These are phyloP conservation scores for Propithecus perrieri DNA, from an alignment of 2,797 vertebrate genomes.

Conservation along the genomic window DNA sequence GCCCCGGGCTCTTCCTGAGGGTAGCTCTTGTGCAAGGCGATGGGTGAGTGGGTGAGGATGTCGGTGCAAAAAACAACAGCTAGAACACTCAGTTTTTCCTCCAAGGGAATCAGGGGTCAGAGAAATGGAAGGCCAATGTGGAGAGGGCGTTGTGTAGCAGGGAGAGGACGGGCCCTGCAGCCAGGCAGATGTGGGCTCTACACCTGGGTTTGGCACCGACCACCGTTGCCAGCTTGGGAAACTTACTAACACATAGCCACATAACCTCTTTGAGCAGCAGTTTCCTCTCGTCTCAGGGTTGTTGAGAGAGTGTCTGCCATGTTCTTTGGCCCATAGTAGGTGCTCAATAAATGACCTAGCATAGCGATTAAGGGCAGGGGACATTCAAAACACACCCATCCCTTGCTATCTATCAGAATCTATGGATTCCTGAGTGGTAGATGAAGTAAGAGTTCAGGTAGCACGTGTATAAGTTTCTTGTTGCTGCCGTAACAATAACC, in stretches of 20 bases:
- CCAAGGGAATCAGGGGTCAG: neutral
- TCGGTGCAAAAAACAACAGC: neutral
- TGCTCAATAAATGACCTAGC: neutral
- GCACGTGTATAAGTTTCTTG: neutral
- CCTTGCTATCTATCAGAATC: neutral
- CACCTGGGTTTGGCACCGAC: neutral
- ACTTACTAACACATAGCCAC: neutral
- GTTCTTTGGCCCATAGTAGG: neutral
- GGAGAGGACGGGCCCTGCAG: neutral
- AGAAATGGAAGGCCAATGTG: neutral
- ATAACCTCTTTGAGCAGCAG: neutral
- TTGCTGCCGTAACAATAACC: neutral
- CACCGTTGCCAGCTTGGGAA: neutral
- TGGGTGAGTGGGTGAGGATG: neutral
- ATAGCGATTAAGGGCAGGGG: neutral
- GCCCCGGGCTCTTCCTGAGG: neutral
- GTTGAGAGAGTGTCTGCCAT: neutral
- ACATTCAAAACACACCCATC: neutral
- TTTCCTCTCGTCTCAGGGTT: neutral
- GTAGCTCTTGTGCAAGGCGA: slow-evolving; percentile 43
- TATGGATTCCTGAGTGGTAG: neutral
- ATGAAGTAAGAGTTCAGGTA: neutral
- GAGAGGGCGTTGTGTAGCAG: neutral
- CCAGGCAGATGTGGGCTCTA: neutral
- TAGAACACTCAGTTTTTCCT: neutral